Conservation (phyloP, 2,797 vertebrate genomes). For the Silurus aristotelis region DNA sequence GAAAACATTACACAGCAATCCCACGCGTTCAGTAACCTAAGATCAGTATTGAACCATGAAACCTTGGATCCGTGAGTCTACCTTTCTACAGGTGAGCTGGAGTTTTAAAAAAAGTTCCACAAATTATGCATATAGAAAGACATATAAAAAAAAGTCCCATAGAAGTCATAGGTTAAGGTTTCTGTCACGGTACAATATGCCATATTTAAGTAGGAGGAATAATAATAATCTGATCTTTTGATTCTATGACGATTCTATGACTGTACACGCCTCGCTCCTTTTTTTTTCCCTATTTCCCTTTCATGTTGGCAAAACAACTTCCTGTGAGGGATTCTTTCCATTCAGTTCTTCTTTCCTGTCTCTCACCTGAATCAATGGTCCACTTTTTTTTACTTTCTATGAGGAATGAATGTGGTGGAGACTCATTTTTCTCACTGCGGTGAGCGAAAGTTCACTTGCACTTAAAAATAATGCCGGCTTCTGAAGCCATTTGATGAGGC, state of each 20-base stretch:
- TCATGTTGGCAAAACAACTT: constrained; percentile 55
- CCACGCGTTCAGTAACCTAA: background rate
- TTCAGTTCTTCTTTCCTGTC: constrained; percentile 39
- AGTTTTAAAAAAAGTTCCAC: background rate
- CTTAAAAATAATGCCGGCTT: constrained; percentile 44
- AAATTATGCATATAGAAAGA: background rate
- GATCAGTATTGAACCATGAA: background rate
- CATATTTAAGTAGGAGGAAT: constrained; percentile 60
- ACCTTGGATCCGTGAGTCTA: background rate
- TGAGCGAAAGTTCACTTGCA: constrained; percentile 71
- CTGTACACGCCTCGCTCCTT: constrained; percentile 69
- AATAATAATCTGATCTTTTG: constrained; percentile 33
- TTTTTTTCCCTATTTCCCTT: constrained; percentile 65
- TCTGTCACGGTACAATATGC: background rate
- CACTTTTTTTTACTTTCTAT: constrained; percentile 50
- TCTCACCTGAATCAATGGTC: constrained; percentile 24
- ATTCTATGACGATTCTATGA: constrained; percentile 48
- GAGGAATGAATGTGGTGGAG: constrained; percentile 51
- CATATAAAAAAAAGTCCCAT: background rate
- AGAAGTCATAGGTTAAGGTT: background rate
- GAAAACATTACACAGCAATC: background rate
- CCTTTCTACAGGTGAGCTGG: background rate
- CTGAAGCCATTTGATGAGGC: constrained; percentile 56
- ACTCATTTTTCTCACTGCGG: constrained; percentile 58
- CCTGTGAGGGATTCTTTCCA: constrained; percentile 22